Percentiles rank a stretch among this genome's conserved stretches.
These are phyloP conservation scores for Diplodus sargus DNA, from an alignment of 2,797 vertebrate species.

Conservation along the genomic window DNA sequence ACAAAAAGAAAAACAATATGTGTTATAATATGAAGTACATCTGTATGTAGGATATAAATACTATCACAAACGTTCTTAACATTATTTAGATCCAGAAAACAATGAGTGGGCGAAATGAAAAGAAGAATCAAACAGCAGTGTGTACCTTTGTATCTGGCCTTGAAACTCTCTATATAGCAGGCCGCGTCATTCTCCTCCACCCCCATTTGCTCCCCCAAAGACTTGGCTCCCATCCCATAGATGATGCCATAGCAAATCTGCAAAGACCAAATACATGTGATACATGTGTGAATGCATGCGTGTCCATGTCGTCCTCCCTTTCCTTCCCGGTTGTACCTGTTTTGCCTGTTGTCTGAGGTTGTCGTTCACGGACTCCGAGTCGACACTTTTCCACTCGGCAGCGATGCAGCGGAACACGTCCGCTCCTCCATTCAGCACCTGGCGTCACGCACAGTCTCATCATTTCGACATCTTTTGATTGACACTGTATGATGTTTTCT, in stretches of 20 bases:
- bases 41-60: background rate
- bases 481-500: background rate
- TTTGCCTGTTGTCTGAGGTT: slow-evolving; percentile 94
- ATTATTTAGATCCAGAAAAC: background rate
- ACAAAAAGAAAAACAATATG: background rate
- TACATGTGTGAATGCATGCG: background rate
- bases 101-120: background rate
- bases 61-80: background rate
- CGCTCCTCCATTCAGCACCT: slow-evolving; percentile 89
- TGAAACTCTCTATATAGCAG: slow-evolving; percentile 95
- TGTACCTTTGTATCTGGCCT: slow-evolving; percentile 94
- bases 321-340: slow-evolving; percentile 84
- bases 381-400: slow-evolving; percentile 94
- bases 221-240: slow-evolving; percentile 97
- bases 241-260: slow-evolving; percentile 99
- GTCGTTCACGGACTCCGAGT: slow-evolving; percentile 87
- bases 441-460: background rate
- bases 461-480: background rate
- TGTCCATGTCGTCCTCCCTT: background rate
- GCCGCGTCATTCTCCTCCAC: slow-evolving; percentile 93
- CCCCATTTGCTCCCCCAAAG: slow-evolving; percentile 97
- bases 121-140: background rate
- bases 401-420: slow-evolving; percentile 97
- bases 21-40: background rate
- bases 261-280: slow-evolving; percentile 21